Evolutionary conservation across 2,113 vertebrate species (phyloP).

Genomic region (Nyctibius bracteatus): DNA sequence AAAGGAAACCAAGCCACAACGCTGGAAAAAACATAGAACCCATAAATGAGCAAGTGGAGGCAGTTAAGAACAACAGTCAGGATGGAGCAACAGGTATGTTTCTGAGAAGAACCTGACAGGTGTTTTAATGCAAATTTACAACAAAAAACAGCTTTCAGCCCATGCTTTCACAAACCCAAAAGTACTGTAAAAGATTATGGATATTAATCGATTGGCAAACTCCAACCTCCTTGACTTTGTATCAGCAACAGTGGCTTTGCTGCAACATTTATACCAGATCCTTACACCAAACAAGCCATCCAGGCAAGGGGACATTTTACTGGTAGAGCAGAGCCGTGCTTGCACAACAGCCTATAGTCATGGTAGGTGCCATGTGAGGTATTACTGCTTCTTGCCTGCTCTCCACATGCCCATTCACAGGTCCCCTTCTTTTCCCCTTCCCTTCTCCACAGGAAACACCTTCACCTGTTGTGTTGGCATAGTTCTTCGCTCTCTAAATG

Average conservation of each 20-base stretch:
- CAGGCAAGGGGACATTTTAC: not conserved
- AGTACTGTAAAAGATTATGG: not conserved
- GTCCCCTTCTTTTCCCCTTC: not conserved
- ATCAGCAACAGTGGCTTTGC: not conserved
- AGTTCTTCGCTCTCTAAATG: not conserved
- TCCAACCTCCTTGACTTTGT: accelerated
- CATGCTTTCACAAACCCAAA: not conserved
- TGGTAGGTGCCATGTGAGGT: accelerated
- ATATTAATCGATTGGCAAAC: not conserved
- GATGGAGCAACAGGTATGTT: not conserved
- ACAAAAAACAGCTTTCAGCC: not conserved
- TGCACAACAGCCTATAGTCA: not conserved
- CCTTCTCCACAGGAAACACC: not conserved
- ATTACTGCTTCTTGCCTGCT: not conserved
- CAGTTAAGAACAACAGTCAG: not conserved
- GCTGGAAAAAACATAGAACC: not conserved
- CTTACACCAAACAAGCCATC: not conserved
- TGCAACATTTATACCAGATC: not conserved
- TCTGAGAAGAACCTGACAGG: not conserved
- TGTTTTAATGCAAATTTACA: not conserved
- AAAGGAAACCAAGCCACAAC: not conserved
- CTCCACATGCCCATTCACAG: not conserved
- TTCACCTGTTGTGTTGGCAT: not conserved
- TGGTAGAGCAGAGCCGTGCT: not conserved
- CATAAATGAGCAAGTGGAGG: not conserved